Base-by-base conservation (phyloP, 2,113 vertebrate genomes). In the Copsychus sechellarum region DNA sequence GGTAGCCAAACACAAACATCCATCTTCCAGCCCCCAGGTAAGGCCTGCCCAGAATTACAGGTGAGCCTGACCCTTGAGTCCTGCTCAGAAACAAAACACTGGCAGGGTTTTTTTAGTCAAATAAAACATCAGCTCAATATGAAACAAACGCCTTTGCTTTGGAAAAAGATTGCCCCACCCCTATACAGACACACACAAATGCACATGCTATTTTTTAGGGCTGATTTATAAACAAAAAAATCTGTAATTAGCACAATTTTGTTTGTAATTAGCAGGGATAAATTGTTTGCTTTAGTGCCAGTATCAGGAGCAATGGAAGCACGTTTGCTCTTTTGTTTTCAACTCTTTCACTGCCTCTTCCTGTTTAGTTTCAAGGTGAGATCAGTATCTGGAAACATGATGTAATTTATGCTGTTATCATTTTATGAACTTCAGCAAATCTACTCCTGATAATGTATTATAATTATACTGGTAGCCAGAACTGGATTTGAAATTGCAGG, bases 341-440 rank as follows among this genome's bases (percentile, higher is more conserved):
- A 21, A 28, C 57, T 77, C 78, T 86, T 65, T 53, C 25, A 8
- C 33, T 87, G 13, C 45, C 48, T 80, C 36, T 72, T 87, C 74
- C 29, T 14, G 22, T 69, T 60, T 77, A 66, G 62, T 91, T 94
- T 79, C 73, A 89, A 92, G 85, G 93, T 93, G 88, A 95, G 90
- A 82, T 77, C 62, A 24, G 58, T 85, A 92, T 80, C 90, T 92
- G 79, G 74, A 77, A 93, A 57, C 16, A 38, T 22, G 18, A 73
- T 82, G 61, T 47, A 47, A 88, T 90, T 96, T 82, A 38, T 70
- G 74, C 62, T 91, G 69, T 48, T 93, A 53, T 58, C 84, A 33
- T 85, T 88, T 87, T 50, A 66, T 34, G 47, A 69, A 88, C 50
- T 95, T 94, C 78, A 66, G 73, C 42, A 90, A 82, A 85, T 67